phyloP scores from a whole-genome alignment of 2,113 vertebrate genomes.

The Brachypteracias leptosomus region DNA sequence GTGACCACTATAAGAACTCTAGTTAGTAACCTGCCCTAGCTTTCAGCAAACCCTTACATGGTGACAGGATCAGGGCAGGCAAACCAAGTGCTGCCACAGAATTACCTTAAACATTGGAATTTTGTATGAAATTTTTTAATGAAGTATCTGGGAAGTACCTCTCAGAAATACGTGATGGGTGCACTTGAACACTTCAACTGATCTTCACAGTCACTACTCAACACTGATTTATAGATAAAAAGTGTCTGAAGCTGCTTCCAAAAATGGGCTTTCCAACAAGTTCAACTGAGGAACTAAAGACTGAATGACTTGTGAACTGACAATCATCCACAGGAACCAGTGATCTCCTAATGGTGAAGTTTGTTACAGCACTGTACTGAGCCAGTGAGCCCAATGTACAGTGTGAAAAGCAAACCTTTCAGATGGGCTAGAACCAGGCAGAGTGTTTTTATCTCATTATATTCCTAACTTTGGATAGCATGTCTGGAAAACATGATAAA shows the following conservation, averaged over 20 bases:
- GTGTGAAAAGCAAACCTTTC: background rate
- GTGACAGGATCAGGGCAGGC: background rate
- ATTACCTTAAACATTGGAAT: background rate
- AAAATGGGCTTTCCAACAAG: background rate
- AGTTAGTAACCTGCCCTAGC: background rate
- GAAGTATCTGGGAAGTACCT: background rate
- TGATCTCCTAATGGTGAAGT: background rate
- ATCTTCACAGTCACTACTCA: background rate
- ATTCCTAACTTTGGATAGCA: background rate
- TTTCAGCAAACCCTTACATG: background rate
- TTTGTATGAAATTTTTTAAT: background rate
- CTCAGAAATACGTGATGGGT: background rate
- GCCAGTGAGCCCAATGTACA: background rate
- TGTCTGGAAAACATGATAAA: background rate
- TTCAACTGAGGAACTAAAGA: background rate
- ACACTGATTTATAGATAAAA: background rate
- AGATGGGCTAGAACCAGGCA: background rate
- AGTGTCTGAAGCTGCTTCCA: background rate
- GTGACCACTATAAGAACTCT: background rate
- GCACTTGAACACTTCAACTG: background rate
- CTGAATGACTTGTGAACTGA: background rate
- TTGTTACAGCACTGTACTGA: background rate
- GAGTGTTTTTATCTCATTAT: background rate
- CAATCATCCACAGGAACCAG: accelerated
- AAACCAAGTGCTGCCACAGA: background rate